phyloP scores from a whole-genome alignment of 2,113 vertebrate genomes.

The Corydoras sp. region DNA sequence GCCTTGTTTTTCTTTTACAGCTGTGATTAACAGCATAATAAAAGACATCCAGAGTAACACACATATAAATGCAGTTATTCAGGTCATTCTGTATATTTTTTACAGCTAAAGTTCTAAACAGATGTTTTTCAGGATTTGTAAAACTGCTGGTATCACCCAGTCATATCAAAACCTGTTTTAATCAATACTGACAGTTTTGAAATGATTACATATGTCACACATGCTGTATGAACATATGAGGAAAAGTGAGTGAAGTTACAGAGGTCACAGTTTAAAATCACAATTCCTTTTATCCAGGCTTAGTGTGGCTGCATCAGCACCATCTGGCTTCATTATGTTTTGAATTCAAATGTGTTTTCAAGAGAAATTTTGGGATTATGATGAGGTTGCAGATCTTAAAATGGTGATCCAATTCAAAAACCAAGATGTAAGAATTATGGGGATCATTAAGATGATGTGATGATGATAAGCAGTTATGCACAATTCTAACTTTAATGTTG shows the following conservation, averaged over 20 bases:
- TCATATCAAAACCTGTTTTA: neutral
- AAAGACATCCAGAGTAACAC: neutral
- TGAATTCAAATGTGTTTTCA: neutral
- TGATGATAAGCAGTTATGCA: too few species aligned
- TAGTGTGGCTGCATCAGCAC: slow-evolving; percentile 15
- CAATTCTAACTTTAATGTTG: too few species aligned
- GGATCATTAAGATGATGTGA: too few species aligned
- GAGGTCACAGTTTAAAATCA: neutral
- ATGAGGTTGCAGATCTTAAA: too few species aligned
- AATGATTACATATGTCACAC: neutral
- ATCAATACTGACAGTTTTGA: neutral
- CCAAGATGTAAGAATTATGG: too few species aligned
- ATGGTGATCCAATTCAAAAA: too few species aligned
- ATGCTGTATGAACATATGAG: neutral
- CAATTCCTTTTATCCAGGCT: neutral
- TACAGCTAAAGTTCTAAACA: neutral
- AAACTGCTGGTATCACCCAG: neutral
- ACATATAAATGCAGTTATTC: neutral
- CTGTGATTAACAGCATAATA: neutral
- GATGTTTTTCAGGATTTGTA: neutral
- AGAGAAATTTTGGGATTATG: too few species aligned
- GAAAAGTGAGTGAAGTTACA: neutral
- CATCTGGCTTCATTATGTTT: slow-evolving; percentile 17
- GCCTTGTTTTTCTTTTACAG: neutral
- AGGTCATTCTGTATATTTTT: neutral